Conservation (phyloP, 2,888 invertebrate species). For the Allophyes oxyacanthae region DNA sequence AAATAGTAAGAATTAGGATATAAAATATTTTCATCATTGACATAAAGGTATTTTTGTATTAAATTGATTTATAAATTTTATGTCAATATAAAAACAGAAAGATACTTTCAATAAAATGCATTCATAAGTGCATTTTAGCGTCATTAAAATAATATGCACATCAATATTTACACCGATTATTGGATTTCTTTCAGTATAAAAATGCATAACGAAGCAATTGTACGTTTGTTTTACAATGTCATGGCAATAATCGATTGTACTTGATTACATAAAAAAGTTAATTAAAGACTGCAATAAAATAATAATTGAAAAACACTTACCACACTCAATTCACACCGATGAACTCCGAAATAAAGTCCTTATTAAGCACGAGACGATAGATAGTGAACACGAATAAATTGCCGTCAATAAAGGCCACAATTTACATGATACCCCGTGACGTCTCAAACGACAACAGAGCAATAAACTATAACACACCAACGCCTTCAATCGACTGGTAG, state of each 20-base stretch:
- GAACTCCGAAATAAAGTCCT: constrained; percentile 77
- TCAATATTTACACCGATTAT: background rate
- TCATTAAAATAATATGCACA: constrained; percentile 4
- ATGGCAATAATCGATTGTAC: constrained; percentile 11
- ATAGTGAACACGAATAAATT: constrained; percentile 72
- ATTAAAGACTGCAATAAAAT: constrained; percentile 39
- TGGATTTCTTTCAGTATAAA: background rate
- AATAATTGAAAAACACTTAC: constrained; percentile 63
- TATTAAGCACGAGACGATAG: constrained; percentile 73
- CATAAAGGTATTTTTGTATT: too few relatives aligned
- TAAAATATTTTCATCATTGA: too few relatives aligned
- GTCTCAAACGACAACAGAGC: constrained; percentile 76
- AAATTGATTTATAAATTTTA: too few relatives aligned
- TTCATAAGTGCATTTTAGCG: constrained; percentile 26
- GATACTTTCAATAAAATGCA: background rate
- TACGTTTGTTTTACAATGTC: constrained; percentile 13
- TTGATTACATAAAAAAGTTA: constrained; percentile 17
- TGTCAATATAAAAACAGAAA: background rate
- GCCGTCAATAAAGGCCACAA: constrained; percentile 78
- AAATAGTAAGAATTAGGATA: too few relatives aligned
- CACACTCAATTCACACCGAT: constrained; percentile 65
- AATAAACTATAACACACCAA: constrained; percentile 88
- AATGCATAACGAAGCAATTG: background rate
- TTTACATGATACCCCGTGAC: constrained; percentile 80
- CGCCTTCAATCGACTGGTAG: constrained; percentile 86